These are phyloP conservation scores for Salminus brasiliensis DNA, from an alignment of 2,113 vertebrate species.

Conservation along the genomic window DNA sequence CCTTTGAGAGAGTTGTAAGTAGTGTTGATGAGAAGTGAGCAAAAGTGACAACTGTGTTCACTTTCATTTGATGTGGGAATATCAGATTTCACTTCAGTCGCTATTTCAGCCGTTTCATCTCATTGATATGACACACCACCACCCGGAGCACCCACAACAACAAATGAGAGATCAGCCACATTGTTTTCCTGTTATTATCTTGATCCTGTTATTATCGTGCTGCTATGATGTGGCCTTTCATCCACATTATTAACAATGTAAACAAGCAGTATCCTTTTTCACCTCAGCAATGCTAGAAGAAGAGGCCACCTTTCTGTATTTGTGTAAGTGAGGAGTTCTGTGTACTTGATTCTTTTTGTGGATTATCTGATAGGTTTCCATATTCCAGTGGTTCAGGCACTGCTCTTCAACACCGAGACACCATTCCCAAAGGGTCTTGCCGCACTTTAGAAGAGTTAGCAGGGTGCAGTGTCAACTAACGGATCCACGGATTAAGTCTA, in stretches of 20 bases:
- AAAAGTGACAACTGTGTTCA: not conserved
- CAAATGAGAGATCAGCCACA: not conserved
- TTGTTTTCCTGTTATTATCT: constrained; percentile 24
- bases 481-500: too few species aligned
- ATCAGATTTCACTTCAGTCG: not conserved
- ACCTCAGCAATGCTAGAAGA: not conserved
- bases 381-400: too few species aligned
- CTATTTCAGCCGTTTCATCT: constrained; percentile 10
- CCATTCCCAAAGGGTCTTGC: not conserved
- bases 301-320: not conserved
- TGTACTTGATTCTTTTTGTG: not conserved
- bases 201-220: not conserved
- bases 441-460: not conserved
- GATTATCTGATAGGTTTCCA: not conserved
- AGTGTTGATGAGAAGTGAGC: not conserved
- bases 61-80: constrained; percentile 13
- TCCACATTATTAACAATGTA: not conserved
- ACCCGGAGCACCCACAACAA: not conserved
- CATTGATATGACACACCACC: not conserved
- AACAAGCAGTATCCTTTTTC: not conserved
- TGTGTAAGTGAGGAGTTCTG: constrained; percentile 13
- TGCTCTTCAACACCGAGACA: not conserved
- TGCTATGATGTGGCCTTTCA: not conserved
- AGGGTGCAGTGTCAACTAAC: not conserved
- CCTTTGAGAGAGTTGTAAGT: not conserved